Percentiles rank a stretch among this genome's conserved stretches.
Evolutionary conservation across 2,113 vertebrate genomes (phyloP).

Genomic region (Halcyon senegalensis): DNA sequence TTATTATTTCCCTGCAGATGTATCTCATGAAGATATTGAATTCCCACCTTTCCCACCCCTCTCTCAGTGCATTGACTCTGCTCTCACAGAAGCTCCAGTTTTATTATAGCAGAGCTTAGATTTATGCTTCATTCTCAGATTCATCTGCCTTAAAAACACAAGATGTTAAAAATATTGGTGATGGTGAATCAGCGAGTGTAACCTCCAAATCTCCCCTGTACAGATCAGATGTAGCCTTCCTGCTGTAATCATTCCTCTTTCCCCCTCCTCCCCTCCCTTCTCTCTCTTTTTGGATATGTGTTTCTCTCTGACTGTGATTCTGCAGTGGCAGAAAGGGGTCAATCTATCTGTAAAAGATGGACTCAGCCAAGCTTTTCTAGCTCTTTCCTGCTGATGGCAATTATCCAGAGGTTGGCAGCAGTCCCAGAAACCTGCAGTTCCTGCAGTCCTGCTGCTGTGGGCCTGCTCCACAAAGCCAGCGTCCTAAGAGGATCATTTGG

Average conservation of each 20-base stretch:
- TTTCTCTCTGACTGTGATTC: constrained; percentile 41
- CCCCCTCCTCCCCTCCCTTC: neutral
- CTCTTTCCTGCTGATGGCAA: constrained; percentile 80
- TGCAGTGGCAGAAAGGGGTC: constrained; percentile 67
- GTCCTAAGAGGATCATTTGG: constrained; percentile 80
- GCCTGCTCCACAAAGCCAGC: constrained; percentile 73
- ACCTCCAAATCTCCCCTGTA: neutral
- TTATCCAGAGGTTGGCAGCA: constrained; percentile 81
- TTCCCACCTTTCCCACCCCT: neutral
- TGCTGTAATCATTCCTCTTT: neutral
- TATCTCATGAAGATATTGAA: neutral
- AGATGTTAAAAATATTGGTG: neutral
- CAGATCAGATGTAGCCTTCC: neutral
- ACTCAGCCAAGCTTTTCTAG: constrained; percentile 78
- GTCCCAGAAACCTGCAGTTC: constrained; percentile 80
- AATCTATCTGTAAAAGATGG: constrained; percentile 79
- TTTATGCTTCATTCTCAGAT: neutral
- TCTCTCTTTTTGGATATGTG: neutral
- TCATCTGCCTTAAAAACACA: neutral
- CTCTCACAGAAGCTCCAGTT: neutral
- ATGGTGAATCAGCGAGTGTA: neutral
- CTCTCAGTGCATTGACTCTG: neutral
- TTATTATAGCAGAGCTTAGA: neutral
- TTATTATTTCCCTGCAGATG: constrained; percentile 17
- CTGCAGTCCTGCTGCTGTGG: constrained; percentile 68